These are phyloP conservation scores for Belonocnema kinseyi DNA, from an alignment of 1,140 invertebrate species.

Conservation along the genomic window DNA sequence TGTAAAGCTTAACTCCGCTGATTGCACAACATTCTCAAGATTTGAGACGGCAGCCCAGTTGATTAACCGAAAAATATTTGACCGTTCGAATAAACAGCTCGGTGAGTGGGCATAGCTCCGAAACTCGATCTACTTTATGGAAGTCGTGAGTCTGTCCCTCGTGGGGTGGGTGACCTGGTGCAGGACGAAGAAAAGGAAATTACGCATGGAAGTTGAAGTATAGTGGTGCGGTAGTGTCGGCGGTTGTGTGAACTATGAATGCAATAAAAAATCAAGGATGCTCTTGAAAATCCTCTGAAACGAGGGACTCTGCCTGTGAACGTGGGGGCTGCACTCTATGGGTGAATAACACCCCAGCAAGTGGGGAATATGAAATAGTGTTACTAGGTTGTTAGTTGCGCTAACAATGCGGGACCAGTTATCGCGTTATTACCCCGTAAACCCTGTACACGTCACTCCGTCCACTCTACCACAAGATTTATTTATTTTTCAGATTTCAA, in stretches of 20 bases:
- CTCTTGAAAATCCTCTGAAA: neutral
- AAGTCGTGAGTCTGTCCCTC: constrained; percentile 28
- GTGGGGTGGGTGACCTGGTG: constrained; percentile 16
- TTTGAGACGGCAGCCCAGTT: constrained; percentile 3
- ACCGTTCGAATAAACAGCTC: constrained; percentile 28
- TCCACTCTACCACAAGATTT: constrained; percentile 28
- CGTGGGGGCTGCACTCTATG: constrained; percentile 40
- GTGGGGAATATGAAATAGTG: constrained; percentile 47
- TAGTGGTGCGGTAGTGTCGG: neutral
- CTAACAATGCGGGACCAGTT: constrained; percentile 47
- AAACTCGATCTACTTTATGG: constrained; percentile 31
- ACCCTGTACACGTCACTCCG: constrained; percentile 27
- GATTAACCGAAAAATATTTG: constrained; percentile 31
- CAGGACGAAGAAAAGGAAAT: constrained; percentile 25
- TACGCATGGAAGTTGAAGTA: constrained; percentile 13
- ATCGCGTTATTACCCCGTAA: constrained; percentile 50
- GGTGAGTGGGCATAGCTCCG: constrained; percentile 24
- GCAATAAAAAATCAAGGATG: neutral
- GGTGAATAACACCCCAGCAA: constrained; percentile 16
- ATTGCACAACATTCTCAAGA: constrained; percentile 29
- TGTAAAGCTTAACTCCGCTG: neutral
- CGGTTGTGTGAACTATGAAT: neutral
- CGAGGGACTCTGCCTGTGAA: neutral
- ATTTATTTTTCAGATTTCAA: neutral
- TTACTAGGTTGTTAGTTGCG: constrained; percentile 47